Conservation (phyloP, 2,797 vertebrate genomes). For the Phalloptychus januarius region DNA sequence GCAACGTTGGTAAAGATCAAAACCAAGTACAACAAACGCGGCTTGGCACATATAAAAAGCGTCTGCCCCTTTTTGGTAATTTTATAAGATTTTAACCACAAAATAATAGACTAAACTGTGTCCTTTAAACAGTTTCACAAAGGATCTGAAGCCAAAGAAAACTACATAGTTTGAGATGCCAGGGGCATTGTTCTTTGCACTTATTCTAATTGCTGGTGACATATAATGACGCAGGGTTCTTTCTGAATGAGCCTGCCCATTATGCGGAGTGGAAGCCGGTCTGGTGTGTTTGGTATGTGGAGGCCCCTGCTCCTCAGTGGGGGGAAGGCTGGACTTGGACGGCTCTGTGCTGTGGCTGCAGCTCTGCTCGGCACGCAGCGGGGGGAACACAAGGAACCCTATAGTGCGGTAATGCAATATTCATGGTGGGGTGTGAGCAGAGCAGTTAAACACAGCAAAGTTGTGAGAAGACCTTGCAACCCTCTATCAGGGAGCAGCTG, state of each 20-base stretch:
- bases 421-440: conserved; percentile 77
- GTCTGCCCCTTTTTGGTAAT: not conserved
- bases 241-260: conserved; percentile 41
- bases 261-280: conserved; percentile 44
- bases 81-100: conserved; percentile 15
- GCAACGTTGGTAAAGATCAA: conserved; percentile 9
- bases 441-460: conserved; percentile 76
- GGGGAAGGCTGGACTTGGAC: conserved; percentile 48
- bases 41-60: conserved; percentile 8
- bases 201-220: conserved; percentile 55
- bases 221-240: conserved; percentile 38
- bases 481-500: conserved; percentile 77
- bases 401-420: conserved; percentile 81
- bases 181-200: conserved; percentile 26
- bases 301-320: conserved; percentile 29
- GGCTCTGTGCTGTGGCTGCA: conserved; percentile 45
- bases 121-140: conserved; percentile 22
- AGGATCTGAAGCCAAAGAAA: conserved; percentile 25
- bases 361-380: conserved; percentile 56
- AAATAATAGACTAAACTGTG: conserved; percentile 3
- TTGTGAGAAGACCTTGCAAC: conserved; percentile 78
- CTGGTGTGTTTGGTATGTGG: conserved; percentile 44
- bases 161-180: conserved; percentile 32
- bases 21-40: conserved; percentile 6
- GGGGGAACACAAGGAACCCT: conserved; percentile 73